These are phyloP conservation scores for Sebastes taczanowskii DNA, from an alignment of 2,797 vertebrate genomes.

Conservation along the genomic window DNA sequence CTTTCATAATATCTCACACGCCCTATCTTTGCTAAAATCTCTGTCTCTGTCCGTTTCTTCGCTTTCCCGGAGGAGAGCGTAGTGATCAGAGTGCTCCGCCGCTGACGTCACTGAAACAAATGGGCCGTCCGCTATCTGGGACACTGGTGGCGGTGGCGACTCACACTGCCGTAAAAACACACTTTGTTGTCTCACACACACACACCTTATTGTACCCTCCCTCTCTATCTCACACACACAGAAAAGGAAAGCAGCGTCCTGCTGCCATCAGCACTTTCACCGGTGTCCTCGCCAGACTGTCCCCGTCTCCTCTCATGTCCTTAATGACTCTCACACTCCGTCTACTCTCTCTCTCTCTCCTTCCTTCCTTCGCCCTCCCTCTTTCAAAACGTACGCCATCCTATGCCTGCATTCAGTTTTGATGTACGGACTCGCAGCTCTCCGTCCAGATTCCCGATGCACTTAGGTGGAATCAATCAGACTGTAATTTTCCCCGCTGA, in stretches of 20 bases:
- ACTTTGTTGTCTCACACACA: not conserved
- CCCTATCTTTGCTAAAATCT: not conserved
- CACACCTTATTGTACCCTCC: not conserved
- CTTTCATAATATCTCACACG: not conserved
- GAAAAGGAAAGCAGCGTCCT: constrained; percentile 11
- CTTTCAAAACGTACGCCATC: not conserved
- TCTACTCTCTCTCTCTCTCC: not conserved
- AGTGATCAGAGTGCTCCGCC: constrained; percentile 21
- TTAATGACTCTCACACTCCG: constrained; percentile 18
- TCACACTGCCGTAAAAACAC: not conserved
- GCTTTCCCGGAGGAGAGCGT: not conserved
- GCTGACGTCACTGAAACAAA: constrained; percentile 63
- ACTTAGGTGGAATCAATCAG: constrained; percentile 54
- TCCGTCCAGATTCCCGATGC: constrained; percentile 21
- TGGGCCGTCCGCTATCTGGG: constrained; percentile 62
- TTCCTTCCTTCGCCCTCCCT: not conserved
- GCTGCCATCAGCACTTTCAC: constrained; percentile 72
- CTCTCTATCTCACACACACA: not conserved
- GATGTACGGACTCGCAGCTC: constrained; percentile 18
- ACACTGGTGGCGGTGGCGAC: constrained; percentile 24
- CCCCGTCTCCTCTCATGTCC: constrained; percentile 48
- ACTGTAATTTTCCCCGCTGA: constrained; percentile 49
- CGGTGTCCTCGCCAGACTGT: constrained; percentile 54
- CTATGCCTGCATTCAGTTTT: not conserved
- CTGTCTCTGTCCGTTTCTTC: not conserved